Conservation (phyloP, 2,113 vertebrate species). For the Corythaeola cristata region DNA sequence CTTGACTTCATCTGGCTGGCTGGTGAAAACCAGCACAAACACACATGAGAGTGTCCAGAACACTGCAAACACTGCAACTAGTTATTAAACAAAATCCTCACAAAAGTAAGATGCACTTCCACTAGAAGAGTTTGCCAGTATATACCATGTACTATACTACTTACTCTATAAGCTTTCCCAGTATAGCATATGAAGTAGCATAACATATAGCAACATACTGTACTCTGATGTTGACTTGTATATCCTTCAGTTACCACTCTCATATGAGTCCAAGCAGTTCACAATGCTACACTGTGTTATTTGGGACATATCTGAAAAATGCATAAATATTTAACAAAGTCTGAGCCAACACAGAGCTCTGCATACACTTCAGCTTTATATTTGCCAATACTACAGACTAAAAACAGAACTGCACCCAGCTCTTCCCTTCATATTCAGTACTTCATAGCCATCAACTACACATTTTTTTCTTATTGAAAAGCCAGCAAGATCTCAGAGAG, state of each 20-base stretch:
- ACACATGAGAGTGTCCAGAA: background rate
- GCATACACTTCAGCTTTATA: background rate
- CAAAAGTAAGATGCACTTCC: background rate
- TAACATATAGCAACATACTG: background rate
- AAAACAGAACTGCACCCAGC: background rate
- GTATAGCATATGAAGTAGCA: background rate
- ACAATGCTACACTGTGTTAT: background rate
- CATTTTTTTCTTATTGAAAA: background rate
- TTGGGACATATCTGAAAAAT: background rate
- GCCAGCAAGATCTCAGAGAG: background rate
- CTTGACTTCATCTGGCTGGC: background rate
- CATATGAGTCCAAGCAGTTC: background rate
- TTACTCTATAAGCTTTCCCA: background rate
- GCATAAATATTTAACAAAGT: conserved; percentile 3
- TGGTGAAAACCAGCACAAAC: background rate
- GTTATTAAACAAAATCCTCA: background rate
- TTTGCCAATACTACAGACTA: background rate
- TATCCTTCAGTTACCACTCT: conserved; percentile 15
- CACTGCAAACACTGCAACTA: background rate
- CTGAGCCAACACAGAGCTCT: conserved; percentile 4
- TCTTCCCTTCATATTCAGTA: background rate
- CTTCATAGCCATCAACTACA: background rate
- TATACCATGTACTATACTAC: background rate
- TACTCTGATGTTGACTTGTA: background rate
- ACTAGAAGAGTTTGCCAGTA: background rate